Conservation (phyloP, 2,888 invertebrate species). For the Dasysyrphus albostriatus region DNA sequence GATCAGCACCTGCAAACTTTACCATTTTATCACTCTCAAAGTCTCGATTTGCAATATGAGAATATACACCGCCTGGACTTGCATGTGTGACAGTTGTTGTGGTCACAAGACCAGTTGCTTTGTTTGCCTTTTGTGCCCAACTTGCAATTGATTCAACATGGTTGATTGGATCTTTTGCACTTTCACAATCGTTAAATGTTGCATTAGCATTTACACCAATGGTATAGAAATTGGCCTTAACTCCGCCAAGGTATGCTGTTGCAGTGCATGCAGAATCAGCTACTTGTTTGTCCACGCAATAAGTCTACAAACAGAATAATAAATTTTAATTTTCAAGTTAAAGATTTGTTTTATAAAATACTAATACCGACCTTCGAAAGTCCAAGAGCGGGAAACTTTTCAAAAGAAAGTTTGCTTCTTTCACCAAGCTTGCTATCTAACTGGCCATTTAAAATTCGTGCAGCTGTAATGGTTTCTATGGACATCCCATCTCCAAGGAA, state of each 20-base stretch:
- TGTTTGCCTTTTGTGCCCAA: constrained; percentile 87
- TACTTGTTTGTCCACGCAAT: constrained; percentile 88
- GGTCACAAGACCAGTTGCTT: constrained; percentile 88
- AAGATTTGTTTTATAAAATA: constrained; percentile 6
- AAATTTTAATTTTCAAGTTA: no score
- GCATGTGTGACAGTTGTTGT: constrained; percentile 92
- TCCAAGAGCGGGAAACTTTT: constrained; percentile 87
- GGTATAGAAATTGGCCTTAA: constrained; percentile 88
- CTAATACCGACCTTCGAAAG: constrained; percentile 86
- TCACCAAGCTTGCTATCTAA: constrained; percentile 85
- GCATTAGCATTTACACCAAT: constrained; percentile 90
- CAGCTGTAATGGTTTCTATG: constrained; percentile 87
- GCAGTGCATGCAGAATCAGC: constrained; percentile 90
- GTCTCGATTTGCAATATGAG: constrained; percentile 87
- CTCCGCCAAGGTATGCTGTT: constrained; percentile 88
- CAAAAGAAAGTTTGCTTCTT: constrained; percentile 86
- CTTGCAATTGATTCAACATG: constrained; percentile 88
- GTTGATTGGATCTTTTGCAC: constrained; percentile 85
- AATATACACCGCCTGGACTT: constrained; percentile 88
- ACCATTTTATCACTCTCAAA: constrained; percentile 90
- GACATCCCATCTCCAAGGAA: constrained; percentile 88
- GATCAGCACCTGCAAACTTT: constrained; percentile 65
- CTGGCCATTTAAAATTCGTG: constrained; percentile 88
- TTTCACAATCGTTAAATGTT: constrained; percentile 86
- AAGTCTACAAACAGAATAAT: constrained; percentile 83